phyloP scores from a whole-genome alignment of 2,888 invertebrate genomes.

The Drosophila peninsularis region DNA sequence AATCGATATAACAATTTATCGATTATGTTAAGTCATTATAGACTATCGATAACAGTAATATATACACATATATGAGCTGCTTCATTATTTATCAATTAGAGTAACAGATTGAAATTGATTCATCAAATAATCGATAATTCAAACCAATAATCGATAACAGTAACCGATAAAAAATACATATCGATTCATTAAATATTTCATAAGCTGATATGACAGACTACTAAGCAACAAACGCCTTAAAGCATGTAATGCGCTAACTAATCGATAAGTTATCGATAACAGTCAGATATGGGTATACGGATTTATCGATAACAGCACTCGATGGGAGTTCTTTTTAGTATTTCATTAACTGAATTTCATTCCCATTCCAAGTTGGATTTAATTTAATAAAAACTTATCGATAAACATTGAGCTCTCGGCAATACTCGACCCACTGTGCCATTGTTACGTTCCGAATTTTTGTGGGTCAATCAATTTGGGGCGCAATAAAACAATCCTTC shows the following conservation, averaged over 20 bases:
- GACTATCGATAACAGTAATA: too few relatives aligned
- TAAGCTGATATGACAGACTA: background rate
- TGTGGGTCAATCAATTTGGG: slow-evolving; percentile 63
- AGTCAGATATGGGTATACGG: too few relatives aligned
- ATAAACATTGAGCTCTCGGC: background rate
- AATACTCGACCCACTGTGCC: background rate
- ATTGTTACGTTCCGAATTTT: slow-evolving; percentile 34
- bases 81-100: too few relatives aligned
- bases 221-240: too few relatives aligned
- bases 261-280: background rate
- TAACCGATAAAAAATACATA: too few relatives aligned
- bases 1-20: too few relatives aligned
- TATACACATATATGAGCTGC: too few relatives aligned
- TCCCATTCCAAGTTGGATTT: background rate
- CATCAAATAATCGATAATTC: too few relatives aligned
- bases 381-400: background rate
- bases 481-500: slow-evolving; percentile 55
- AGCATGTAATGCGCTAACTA: background rate
- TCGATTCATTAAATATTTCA: background rate
- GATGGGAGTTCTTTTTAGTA: background rate
- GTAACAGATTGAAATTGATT: too few relatives aligned
- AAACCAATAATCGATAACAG: background rate
- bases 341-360: background rate
- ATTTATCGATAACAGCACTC: background rate
- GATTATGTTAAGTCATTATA: too few relatives aligned